Evolutionary conservation across 2,797 vertebrate species (phyloP).

Genomic region (Manis crassicaudata): DNA sequence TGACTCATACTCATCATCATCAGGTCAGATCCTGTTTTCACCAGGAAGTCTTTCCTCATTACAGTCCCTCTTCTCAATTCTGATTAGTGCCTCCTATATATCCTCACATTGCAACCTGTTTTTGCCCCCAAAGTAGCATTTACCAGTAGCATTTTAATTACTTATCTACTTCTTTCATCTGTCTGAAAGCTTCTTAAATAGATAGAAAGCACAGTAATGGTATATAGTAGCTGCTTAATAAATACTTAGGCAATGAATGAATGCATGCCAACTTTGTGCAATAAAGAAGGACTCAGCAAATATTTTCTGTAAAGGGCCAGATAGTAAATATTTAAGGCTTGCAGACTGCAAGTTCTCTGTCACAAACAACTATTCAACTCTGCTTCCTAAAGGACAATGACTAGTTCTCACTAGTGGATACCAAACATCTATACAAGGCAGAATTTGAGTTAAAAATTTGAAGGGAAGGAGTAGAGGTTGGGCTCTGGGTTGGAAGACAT

Average conservation of each 20-base stretch:
- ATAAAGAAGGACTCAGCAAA: neutral
- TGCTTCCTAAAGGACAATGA: neutral
- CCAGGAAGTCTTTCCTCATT: neutral
- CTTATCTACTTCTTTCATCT: neutral
- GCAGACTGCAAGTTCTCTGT: neutral
- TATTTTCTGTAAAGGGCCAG: neutral
- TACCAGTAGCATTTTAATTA: neutral
- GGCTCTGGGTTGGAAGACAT: neutral
- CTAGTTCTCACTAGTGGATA: neutral
- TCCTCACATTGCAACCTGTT: neutral
- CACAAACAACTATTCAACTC: neutral
- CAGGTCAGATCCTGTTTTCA: neutral
- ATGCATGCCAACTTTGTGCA: neutral
- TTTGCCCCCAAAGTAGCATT: neutral
- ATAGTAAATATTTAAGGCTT: neutral
- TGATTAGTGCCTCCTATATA: neutral
- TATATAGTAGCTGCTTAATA: neutral
- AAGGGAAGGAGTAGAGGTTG: neutral
- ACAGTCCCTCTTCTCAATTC: neutral
- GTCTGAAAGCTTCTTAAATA: neutral
- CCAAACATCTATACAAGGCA: neutral
- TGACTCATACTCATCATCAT: neutral
- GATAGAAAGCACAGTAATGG: slow-evolving; percentile 31
- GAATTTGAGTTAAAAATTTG: neutral
- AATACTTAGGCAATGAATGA: neutral